Evolutionary conservation across 2,113 vertebrate genomes (phyloP).

Genomic region (Taxidea taxus): DNA sequence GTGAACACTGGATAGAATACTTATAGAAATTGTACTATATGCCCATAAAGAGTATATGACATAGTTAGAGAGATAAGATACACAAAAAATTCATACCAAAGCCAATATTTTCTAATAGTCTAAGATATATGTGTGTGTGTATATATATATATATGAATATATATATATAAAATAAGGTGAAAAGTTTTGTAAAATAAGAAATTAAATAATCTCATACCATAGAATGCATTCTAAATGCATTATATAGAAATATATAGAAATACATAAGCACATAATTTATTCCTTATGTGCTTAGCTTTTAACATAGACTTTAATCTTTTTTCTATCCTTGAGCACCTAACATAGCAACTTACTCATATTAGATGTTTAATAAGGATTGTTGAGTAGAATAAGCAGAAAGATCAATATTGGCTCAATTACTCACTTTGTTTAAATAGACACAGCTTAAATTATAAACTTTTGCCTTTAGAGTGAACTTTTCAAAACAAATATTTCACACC

Average conservation of each 20-base stretch:
- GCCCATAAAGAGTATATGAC: not conserved
- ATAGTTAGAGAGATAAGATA: not conserved
- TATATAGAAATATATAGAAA: not conserved
- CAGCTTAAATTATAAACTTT: not conserved
- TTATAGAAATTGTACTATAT: not conserved
- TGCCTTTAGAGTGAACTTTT: not conserved
- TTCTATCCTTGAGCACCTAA: not conserved
- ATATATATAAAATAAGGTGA: not conserved
- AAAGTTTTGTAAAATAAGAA: not conserved
- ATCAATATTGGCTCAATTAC: not conserved
- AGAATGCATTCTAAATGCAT: not conserved
- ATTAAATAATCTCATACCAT: not conserved
- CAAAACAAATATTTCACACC: not conserved
- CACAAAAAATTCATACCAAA: not conserved
- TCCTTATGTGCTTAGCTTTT: not conserved
- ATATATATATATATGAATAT: not conserved
- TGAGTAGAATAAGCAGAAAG: not conserved
- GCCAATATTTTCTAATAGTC: not conserved
- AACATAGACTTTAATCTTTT: not conserved
- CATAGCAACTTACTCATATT: not conserved
- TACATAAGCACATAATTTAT: not conserved
- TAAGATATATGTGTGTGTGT: not conserved
- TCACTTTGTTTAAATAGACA: conserved; percentile 27
- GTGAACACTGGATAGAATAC: not conserved
- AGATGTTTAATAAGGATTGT: not conserved